phyloP scores from a whole-genome alignment of 2,113 vertebrate species.

The Zosterops pallidus region DNA sequence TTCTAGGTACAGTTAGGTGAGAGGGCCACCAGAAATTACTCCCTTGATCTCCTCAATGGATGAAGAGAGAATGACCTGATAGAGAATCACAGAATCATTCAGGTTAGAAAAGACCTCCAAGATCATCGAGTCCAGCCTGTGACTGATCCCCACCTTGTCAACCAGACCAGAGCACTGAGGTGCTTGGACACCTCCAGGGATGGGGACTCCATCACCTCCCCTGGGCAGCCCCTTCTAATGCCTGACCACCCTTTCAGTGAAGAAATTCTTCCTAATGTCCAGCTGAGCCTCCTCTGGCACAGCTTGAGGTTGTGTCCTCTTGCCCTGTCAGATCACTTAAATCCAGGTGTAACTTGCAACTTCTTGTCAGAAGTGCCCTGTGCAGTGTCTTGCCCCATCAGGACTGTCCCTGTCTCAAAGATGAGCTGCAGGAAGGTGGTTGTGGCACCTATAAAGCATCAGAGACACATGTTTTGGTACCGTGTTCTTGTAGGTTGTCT shows the following conservation, averaged over 20 bases:
- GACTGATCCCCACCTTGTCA: background rate
- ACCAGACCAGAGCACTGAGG: background rate
- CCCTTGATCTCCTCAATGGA: background rate
- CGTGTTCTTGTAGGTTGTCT: background rate
- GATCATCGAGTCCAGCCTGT: accelerated
- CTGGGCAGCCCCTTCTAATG: background rate
- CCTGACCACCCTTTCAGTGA: background rate
- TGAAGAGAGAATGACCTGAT: background rate
- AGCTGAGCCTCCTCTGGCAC: background rate
- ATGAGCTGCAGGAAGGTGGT: background rate
- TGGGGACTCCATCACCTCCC: background rate
- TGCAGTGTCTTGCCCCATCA: too few species aligned
- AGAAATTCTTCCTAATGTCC: background rate
- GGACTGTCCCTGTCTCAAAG: background rate
- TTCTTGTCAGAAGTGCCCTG: background rate
- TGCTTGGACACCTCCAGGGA: background rate
- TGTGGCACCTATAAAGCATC: background rate
- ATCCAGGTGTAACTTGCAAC: accelerated
- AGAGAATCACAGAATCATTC: background rate
- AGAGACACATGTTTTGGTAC: background rate
- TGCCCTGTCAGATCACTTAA: background rate
- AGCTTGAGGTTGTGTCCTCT: background rate
- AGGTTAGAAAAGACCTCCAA: background rate
- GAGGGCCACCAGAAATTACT: background rate
- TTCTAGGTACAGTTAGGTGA: background rate